Evolutionary conservation across 2,888 invertebrate genomes (phyloP).

Genomic region (Ctena decussata): DNA sequence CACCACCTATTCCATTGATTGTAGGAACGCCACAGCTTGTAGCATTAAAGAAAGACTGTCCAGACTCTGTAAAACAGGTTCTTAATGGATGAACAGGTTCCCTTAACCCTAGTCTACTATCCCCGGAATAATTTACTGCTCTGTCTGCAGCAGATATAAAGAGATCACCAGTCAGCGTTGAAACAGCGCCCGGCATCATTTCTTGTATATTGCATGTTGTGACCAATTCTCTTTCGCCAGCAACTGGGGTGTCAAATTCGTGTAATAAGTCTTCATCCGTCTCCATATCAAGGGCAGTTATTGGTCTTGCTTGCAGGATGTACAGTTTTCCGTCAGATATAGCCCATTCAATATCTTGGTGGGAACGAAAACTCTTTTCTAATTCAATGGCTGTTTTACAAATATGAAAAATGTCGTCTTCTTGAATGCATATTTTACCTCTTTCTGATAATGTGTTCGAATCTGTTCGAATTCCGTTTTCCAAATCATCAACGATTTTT

Average conservation of each 20-base stretch:
- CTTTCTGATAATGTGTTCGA: background rate
- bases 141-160: background rate
- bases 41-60: background rate
- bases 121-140: background rate
- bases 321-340: background rate
- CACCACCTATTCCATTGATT: background rate
- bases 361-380: background rate
- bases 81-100: background rate
- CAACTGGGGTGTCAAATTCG: conserved; percentile 33
- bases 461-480: no score
- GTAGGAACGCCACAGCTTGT: background rate
- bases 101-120: background rate
- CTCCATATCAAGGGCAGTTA: conserved; percentile 4
- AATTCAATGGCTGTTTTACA: background rate
- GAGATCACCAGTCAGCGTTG: conserved; percentile 12
- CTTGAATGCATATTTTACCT: background rate
- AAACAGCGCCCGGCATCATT: conserved; percentile 25
- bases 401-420: background rate
- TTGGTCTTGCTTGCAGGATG: conserved; percentile 22
- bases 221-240: background rate
- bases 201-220: conserved; percentile 27
- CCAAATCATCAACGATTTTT: background rate
- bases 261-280: conserved; percentile 22
- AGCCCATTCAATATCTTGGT: conserved; percentile 31
- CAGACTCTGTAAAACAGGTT: background rate